A percentile compares a stretch with the other conserved stretches of the same genome.
phyloP scores from a whole-genome alignment of 1,140 invertebrate genomes.

The Drosophila tani region DNA sequence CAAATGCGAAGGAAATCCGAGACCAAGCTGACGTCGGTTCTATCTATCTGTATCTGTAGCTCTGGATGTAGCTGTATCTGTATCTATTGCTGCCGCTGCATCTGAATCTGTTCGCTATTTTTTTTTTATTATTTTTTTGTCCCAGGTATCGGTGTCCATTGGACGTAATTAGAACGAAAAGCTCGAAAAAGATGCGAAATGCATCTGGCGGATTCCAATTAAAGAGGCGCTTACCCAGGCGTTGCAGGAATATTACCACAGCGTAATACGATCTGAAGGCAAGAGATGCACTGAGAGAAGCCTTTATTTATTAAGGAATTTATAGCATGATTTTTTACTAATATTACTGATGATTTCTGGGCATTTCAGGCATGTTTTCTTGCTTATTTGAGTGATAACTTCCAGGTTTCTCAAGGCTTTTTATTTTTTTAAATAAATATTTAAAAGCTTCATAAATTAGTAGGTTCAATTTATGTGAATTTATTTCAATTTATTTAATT shows the following conservation, averaged over 20 bases:
- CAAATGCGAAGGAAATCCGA: conserved; percentile 60
- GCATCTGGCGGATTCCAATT: conserved; percentile 75
- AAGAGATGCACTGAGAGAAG: conserved; percentile 4
- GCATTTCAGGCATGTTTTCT: too few species aligned
- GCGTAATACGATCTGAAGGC: conserved; percentile 57
- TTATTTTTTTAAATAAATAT: too few species aligned
- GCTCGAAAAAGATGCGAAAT: conserved; percentile 62
- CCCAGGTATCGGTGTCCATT: conserved; percentile 59
- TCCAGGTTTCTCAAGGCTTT: too few species aligned
- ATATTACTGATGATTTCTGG: too few species aligned
- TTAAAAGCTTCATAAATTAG: too few species aligned
- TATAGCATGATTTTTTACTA: too few species aligned
- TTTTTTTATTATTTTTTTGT: background rate
- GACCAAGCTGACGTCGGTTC: conserved; percentile 53
- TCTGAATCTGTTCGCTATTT: background rate
- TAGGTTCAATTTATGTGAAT: too few species aligned
- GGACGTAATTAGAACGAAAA: conserved; percentile 76
- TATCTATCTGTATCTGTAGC: conserved; percentile 26
- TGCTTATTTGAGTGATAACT: too few species aligned
- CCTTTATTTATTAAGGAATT: too few species aligned
- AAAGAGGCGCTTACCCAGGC: conserved; percentile 67
- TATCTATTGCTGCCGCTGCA: conserved; percentile 12
- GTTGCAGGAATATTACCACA: conserved; percentile 63
- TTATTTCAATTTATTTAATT: background rate
- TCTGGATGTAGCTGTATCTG: conserved; percentile 18